Percentiles rank a stretch among this genome's conserved stretches.
Conservation (phyloP, 2,113 vertebrate species). For the Silurus meridionalis region DNA sequence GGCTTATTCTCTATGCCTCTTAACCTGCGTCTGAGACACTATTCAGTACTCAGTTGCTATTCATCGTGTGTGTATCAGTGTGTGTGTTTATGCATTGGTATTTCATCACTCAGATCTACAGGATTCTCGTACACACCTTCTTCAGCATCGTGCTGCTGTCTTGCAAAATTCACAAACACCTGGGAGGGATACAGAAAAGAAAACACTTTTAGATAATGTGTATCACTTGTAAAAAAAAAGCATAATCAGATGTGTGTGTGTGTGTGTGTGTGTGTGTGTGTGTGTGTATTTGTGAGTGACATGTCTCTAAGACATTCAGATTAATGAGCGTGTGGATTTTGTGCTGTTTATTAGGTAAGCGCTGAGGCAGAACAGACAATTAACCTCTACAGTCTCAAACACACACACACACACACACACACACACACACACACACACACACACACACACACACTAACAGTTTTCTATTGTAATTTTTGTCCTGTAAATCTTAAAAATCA, state of each 20-base stretch:
- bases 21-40: neutral
- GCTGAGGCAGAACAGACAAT: constrained; percentile 20
- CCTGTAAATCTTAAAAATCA: neutral
- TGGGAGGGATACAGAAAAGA: constrained; percentile 15
- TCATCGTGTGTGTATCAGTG: neutral
- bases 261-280: neutral
- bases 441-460: neutral
- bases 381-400: constrained; percentile 3
- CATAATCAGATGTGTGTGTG: neutral
- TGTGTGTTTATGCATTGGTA: constrained; percentile 26
- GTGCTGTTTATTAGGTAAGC: constrained; percentile 18
- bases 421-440: neutral
- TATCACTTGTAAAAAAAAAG: neutral
- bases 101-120: constrained; percentile 50
- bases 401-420: constrained; percentile 1
- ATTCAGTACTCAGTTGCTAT: neutral
- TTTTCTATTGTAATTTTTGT: neutral
- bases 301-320: constrained; percentile 35
- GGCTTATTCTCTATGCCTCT: neutral
- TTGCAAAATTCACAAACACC: constrained; percentile 60
- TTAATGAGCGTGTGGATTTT: constrained; percentile 21
- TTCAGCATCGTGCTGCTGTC: constrained; percentile 52
- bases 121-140: constrained; percentile 40
- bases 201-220: neutral
- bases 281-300: neutral